These are phyloP conservation scores for Sisyra terminalis DNA, from an alignment of 2,888 invertebrate genomes.

Conservation along the genomic window DNA sequence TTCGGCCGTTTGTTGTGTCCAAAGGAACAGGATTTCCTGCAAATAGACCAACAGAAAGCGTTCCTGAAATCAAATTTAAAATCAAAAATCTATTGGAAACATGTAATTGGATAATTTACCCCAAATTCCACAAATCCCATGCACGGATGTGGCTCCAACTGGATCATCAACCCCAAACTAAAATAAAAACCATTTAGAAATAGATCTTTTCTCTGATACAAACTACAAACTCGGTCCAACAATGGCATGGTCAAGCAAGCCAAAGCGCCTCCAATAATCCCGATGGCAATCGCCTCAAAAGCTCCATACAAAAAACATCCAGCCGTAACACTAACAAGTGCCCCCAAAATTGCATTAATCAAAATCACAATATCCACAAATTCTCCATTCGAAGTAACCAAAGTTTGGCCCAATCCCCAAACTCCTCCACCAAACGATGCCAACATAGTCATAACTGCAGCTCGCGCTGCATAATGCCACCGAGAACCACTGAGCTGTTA, in stretches of 20 bases:
- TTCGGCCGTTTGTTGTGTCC: constrained; percentile 60
- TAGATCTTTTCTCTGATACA: neutral
- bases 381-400: constrained; percentile 47
- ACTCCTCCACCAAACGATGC: constrained; percentile 81
- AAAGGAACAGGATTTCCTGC: constrained; percentile 72
- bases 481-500: constrained; percentile 54
- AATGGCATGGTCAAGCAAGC: constrained; percentile 55
- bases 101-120: too few relatives aligned
- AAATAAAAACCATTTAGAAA: constrained; percentile 12
- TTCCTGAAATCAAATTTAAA: constrained; percentile 41
- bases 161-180: constrained; percentile 70
- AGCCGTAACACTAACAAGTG: constrained; percentile 76
- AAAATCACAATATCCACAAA: constrained; percentile 69
- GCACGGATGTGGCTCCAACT: constrained; percentile 80
- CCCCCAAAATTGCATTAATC: constrained; percentile 76
- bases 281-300: constrained; percentile 76
- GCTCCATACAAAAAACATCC: constrained; percentile 74
- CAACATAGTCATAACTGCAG: constrained; percentile 82
- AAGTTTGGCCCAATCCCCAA: constrained; percentile 45
- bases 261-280: constrained; percentile 58
- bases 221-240: constrained; percentile 40
- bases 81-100: constrained; percentile 15
- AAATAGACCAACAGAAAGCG: constrained; percentile 76
- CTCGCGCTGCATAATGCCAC: constrained; percentile 83
- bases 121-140: constrained; percentile 64